Conservation (phyloP, 2,797 vertebrate species). For the Phoeniculus purpureus region DNA sequence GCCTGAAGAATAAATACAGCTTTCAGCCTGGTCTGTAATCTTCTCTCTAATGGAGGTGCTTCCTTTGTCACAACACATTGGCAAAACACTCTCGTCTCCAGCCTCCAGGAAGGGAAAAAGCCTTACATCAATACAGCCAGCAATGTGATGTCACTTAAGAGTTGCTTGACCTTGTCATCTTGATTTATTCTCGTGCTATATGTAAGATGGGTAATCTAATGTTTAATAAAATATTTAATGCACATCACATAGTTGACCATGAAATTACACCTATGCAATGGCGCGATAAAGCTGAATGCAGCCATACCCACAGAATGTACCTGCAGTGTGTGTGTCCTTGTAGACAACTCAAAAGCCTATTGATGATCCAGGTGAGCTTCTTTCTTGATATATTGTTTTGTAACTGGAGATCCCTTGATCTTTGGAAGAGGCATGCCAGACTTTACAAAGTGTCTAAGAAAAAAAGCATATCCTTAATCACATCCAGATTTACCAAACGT, state of each 20-base stretch:
- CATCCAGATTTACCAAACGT: background rate
- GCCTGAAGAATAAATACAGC: conserved; percentile 34
- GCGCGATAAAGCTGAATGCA: background rate
- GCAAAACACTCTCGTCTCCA: background rate
- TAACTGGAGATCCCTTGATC: background rate
- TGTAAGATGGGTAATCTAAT: conserved; percentile 30
- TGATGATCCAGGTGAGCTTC: background rate
- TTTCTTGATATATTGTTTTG: background rate
- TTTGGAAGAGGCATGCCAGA: conserved; percentile 1
- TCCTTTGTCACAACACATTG: conserved; percentile 41
- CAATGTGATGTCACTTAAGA: conserved; percentile 37
- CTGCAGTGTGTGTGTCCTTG: background rate
- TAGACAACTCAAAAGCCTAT: background rate
- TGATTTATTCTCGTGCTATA: conserved; percentile 35
- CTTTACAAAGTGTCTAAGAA: background rate
- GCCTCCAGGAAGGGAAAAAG: background rate
- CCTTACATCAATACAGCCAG: background rate
- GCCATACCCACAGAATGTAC: background rate
- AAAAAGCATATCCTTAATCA: background rate
- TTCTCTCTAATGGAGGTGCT: conserved; percentile 49
- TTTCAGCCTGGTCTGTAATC: conserved; percentile 66
- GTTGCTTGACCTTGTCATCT: conserved; percentile 26
- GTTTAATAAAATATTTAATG: conserved; percentile 57
- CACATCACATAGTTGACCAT: background rate
- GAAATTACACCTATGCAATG: conserved; percentile 35